These are phyloP conservation scores for Osmoderma eremita DNA, from an alignment of 2,888 invertebrate species.

Conservation along the genomic window DNA sequence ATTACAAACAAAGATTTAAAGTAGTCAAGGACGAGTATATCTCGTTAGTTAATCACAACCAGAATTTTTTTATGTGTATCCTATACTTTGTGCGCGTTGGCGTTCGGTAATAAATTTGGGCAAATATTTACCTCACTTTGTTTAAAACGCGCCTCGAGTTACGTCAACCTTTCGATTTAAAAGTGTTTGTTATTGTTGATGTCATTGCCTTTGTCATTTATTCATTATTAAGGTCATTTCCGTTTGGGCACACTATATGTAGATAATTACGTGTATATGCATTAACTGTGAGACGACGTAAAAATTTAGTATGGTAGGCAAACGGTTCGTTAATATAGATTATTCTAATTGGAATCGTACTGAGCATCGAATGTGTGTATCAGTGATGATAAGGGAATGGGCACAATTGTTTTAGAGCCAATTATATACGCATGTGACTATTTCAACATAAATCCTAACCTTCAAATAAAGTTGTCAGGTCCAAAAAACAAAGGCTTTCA, in stretches of 20 bases:
- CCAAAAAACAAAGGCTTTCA: too few relatives aligned
- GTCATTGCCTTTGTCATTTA: conserved; percentile 27
- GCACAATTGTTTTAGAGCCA: neutral
- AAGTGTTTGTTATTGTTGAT: conserved; percentile 29
- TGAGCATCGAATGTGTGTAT: neutral
- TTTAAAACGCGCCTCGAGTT: conserved; percentile 10
- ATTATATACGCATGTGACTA: too few relatives aligned
- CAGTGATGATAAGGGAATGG: neutral
- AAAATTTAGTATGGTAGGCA: conserved; percentile 5
- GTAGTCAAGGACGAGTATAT: neutral
- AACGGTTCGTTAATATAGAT: conserved; percentile 4
- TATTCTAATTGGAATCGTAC: conserved; percentile 4
- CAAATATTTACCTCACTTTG: conserved; percentile 5
- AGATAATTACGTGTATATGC: neutral
- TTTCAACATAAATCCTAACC: too few relatives aligned
- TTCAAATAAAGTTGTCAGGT: too few relatives aligned
- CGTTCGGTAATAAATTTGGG: conserved; percentile 3
- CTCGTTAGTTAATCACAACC: conserved; percentile 5
- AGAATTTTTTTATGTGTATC: neutral
- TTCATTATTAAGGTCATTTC: conserved; percentile 31
- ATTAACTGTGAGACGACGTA: neutral
- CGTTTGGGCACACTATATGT: conserved; percentile 21
- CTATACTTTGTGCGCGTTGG: neutral
- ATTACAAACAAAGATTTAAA: too few relatives aligned
- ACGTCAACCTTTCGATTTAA: conserved; percentile 14